Evolutionary conservation across 1,140 invertebrate species (phyloP), one percentile per base, ranked within the genome.

Genomic region (Halyomorpha halys): DNA sequence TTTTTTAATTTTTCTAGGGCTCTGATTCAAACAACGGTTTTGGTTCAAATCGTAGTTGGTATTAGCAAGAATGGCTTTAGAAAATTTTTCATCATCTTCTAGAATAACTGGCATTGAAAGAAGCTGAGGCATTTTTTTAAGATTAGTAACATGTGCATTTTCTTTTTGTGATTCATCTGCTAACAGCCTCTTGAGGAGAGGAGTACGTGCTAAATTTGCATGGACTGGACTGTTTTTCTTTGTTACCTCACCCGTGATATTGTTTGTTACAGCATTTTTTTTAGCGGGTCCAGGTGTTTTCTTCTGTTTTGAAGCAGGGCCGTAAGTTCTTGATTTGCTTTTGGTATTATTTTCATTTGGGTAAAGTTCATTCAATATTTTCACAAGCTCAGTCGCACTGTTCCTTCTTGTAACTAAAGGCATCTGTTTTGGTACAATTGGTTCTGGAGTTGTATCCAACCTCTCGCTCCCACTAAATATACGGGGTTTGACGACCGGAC

Each of bases 311-410:
- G 53, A 56, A 25, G 23, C 23, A 23, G 53, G 53, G 3, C 53
- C 53, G 14, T 16, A 23, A 11, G 23, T 21, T 23, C 53, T 21
- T 23, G 53, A 14, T 25, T 23, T 56, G 14, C 23, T 25, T 23
- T 23, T 56, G 53, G 23, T 25, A 23, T 19, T 3, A 16, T 25
- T 56, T 23, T 56, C 53, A 56, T 56, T 25, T 9, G 53, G 53
- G 15, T 56, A 56, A 27, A 56, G 53, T 56, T 56, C 53, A 56
- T 56, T 56, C 14, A 56, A 56, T 23, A 56, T 56, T 25, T 56
- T 21, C 15, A 23, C 23, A 11, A 56, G 23, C 23, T 56, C 53
- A 23, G 21, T 23, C 1, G 53, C 19, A 23, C 53, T 23, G 23
- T 23, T 56, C 23, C 23, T 56, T 15, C 23, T 56, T 13, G 18